phyloP scores from a whole-genome alignment of 2,888 invertebrate species.

The Megaustenia siamemsis region DNA sequence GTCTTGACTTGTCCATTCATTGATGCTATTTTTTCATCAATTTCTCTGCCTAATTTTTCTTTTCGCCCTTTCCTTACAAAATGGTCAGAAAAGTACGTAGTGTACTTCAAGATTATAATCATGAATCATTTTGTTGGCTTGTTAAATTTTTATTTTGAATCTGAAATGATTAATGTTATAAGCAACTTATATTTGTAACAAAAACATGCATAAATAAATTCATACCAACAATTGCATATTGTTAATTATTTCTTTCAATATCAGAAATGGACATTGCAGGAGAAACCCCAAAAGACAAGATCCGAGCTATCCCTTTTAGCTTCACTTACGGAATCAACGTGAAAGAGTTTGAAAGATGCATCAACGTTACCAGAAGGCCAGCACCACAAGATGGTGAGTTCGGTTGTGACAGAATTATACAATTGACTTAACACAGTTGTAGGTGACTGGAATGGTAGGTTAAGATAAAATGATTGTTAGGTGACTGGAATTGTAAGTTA shows the following conservation, averaged over 20 bases:
- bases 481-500: too few relatives aligned
- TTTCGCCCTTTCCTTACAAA: too few relatives aligned
- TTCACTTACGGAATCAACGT: not conserved
- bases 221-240: not conserved
- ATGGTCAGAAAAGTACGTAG: too few relatives aligned
- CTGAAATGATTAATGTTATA: not conserved
- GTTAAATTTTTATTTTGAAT: not conserved
- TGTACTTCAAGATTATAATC: too few relatives aligned
- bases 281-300: not conserved
- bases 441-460: too few relatives aligned
- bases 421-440: too few relatives aligned
- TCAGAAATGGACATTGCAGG: not conserved
- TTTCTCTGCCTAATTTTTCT: too few relatives aligned
- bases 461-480: too few relatives aligned
- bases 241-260: not conserved
- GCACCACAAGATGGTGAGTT: conserved; percentile 22
- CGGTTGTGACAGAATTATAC: too few relatives aligned
- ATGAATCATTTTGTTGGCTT: too few relatives aligned
- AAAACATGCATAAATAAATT: not conserved
- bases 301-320: not conserved
- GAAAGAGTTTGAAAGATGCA: not conserved
- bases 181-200: not conserved
- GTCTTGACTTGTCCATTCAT: too few relatives aligned
- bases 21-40: too few relatives aligned
- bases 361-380: not conserved